These are phyloP conservation scores for Vandiemenella viatica DNA, from an alignment of 2,888 invertebrate species.

Conservation along the genomic window DNA sequence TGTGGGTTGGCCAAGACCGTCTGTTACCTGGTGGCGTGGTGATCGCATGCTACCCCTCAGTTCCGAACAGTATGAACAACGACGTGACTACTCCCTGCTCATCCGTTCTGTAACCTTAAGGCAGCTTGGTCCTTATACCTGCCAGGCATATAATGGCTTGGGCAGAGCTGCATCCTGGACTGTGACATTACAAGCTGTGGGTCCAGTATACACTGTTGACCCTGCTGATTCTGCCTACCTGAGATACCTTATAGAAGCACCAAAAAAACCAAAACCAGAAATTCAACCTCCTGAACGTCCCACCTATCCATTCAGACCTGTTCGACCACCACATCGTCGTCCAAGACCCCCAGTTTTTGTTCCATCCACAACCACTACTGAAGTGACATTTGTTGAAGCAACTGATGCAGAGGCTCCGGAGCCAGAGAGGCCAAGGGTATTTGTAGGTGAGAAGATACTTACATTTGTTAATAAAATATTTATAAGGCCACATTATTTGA, in stretches of 20 bases:
- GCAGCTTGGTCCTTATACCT: conserved; percentile 73
- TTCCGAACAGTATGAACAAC: conserved; percentile 52
- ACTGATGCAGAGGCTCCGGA: conserved; percentile 24
- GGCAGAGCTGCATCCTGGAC: conserved; percentile 64
- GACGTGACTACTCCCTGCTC: conserved; percentile 55
- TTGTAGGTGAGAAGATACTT: conserved; percentile 10
- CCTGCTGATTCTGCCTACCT: conserved; percentile 41
- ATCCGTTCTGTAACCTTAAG: conserved; percentile 54
- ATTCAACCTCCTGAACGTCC: conserved; percentile 20
- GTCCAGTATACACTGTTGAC: conserved; percentile 44
- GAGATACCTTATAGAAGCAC: conserved; percentile 41
- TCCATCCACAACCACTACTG: not conserved
- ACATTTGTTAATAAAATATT: conserved; percentile 12
- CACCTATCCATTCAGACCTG: conserved; percentile 28
- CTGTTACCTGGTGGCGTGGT: conserved; percentile 74
- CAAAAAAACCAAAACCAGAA: conserved; percentile 17
- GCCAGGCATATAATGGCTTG: conserved; percentile 74
- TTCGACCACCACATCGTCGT: conserved; percentile 22
- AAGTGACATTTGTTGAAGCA: not conserved
- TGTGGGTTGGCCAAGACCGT: conserved; percentile 64
- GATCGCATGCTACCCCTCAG: conserved; percentile 56
- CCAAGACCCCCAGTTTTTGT: conserved; percentile 2
- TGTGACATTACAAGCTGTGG: conserved; percentile 53
- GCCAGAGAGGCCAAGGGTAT: conserved; percentile 13
- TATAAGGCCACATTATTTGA: too few species aligned